Evolutionary conservation across 2,888 invertebrate species (phyloP).

Genomic region (Ectemnius continuus): DNA sequence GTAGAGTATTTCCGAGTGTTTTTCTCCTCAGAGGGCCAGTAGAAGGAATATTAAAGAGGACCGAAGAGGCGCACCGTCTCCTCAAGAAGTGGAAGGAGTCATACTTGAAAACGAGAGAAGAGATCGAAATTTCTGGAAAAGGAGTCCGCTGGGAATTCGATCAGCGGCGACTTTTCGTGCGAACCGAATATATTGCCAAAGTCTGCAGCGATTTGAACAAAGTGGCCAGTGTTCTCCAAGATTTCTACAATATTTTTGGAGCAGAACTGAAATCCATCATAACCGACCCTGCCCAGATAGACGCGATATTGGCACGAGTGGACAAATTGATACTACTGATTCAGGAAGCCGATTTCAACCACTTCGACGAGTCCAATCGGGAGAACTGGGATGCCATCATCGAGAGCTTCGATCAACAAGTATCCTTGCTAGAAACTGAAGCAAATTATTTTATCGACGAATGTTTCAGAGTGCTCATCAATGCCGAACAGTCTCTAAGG

Average conservation of each 20-base stretch:
- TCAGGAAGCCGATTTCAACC: constrained; percentile 87
- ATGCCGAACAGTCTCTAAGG: constrained; percentile 89
- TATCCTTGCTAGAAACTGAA: constrained; percentile 86
- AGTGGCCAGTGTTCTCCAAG: constrained; percentile 88
- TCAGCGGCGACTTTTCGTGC: constrained; percentile 87
- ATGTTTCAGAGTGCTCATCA: constrained; percentile 89
- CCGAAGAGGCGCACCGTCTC: constrained; percentile 83
- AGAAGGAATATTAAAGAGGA: constrained; percentile 80
- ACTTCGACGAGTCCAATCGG: constrained; percentile 87
- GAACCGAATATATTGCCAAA: constrained; percentile 89
- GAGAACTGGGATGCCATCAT: constrained; percentile 93
- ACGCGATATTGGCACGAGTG: constrained; percentile 89
- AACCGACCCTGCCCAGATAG: constrained; percentile 91
- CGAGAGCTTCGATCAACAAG: constrained; percentile 87
- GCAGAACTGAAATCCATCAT: constrained; percentile 91
- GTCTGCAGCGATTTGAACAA: constrained; percentile 90
- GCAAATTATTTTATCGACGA: constrained; percentile 92
- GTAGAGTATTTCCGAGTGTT: no score
- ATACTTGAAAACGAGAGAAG: constrained; percentile 88
- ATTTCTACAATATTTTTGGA: constrained; percentile 94
- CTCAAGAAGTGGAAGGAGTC: constrained; percentile 86
- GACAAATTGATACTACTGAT: constrained; percentile 87
- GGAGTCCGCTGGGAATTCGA: constrained; percentile 96
- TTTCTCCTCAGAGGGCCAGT: constrained; percentile 77
- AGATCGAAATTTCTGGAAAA: constrained; percentile 91